Evolutionary conservation across 2,888 invertebrate genomes (phyloP).

Genomic region (Seladonia tumulorum): DNA sequence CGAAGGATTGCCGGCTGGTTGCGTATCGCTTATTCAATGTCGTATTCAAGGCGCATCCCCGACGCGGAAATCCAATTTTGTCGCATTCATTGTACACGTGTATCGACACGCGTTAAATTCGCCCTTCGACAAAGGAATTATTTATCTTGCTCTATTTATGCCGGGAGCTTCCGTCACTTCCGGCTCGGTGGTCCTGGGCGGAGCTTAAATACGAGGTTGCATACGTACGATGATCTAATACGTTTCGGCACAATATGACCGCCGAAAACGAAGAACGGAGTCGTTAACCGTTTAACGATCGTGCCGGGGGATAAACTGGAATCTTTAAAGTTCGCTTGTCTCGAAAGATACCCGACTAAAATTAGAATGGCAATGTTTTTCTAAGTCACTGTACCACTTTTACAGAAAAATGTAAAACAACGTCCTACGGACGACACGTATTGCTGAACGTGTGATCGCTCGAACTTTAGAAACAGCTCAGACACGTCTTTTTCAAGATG

Average conservation of each 20-base stretch:
- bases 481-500: no score
- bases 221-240: conserved; percentile 27
- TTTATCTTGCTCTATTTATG: conserved; percentile 43
- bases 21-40: not conserved
- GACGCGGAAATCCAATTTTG: not conserved
- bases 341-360: not conserved
- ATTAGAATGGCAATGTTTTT: not conserved
- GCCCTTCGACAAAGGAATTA: conserved; percentile 22
- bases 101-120: conserved; percentile 20
- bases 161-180: conserved; percentile 33
- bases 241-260: conserved; percentile 11
- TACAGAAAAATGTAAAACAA: not conserved
- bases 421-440: no score
- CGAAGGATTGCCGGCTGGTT: not conserved
- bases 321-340: conserved; percentile 28
- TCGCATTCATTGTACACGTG: conserved; percentile 6
- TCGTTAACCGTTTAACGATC: conserved; percentile 62
- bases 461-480: no score
- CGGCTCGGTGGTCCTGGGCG: conserved; percentile 14
- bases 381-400: not conserved
- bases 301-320: conserved; percentile 29
- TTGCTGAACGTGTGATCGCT: no score
- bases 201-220: conserved; percentile 25
- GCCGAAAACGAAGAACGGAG: conserved; percentile 37
- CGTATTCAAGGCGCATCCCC: not conserved